Evolutionary conservation across 37 sponge, comb jelly and placozoan genomes (phyloP).

Genomic region (Hormiphora californensis): DNA sequence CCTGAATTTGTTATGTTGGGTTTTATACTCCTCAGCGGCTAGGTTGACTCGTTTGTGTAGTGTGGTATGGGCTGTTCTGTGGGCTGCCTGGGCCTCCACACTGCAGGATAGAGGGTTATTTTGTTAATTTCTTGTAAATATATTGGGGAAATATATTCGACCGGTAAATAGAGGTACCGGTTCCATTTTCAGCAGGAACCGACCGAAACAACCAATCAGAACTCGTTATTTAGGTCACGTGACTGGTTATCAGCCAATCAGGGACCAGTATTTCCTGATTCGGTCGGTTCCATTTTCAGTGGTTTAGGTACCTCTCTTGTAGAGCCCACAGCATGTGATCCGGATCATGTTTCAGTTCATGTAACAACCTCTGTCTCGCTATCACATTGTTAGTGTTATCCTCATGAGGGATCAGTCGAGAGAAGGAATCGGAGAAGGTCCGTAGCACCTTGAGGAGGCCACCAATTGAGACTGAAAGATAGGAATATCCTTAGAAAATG

Average conservation of each 20-base stretch:
- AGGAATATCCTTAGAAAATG: too few species aligned
- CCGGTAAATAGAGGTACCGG: too few species aligned
- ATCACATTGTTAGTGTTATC: not conserved
- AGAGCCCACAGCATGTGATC: slow-evolving; percentile 32
- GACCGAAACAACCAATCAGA: too few species aligned
- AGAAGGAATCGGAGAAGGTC: not conserved
- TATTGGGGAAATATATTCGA: too few species aligned
- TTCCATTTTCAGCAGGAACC: too few species aligned
- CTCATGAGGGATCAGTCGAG: not conserved
- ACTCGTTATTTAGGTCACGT: too few species aligned
- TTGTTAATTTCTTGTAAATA: too few species aligned
- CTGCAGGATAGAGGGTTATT: too few species aligned
- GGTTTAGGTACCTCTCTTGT: slow-evolving; percentile 44
- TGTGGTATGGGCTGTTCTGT: slow-evolving; percentile 9
- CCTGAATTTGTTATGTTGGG: slow-evolving; percentile 51
- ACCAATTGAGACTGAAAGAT: not conserved
- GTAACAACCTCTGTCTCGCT: not conserved
- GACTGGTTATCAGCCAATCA: too few species aligned
- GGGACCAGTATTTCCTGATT: too few species aligned
- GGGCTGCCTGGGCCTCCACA: slow-evolving; percentile 54
- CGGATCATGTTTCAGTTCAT: not conserved
- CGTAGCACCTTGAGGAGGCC: not conserved
- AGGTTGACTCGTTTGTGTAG: not conserved
- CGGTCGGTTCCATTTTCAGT: too few species aligned
- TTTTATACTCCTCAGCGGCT: slow-evolving; percentile 40